Evolutionary conservation across 2,888 invertebrate genomes (phyloP).

Genomic region (Acronicta aceris): DNA sequence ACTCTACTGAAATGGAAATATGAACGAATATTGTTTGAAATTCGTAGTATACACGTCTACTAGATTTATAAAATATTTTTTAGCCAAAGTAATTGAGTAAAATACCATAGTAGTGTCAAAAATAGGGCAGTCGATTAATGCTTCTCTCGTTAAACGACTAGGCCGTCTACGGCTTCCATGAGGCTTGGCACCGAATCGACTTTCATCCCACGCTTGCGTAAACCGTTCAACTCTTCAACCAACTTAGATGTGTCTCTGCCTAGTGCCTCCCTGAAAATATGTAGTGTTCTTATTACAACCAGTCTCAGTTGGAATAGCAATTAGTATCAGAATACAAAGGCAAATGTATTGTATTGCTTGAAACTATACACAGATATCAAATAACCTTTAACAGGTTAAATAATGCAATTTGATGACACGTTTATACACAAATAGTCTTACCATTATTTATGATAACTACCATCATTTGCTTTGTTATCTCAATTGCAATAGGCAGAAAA

Average conservation of each 20-base stretch:
- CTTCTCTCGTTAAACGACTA: conserved; percentile 69
- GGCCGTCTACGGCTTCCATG: conserved; percentile 90
- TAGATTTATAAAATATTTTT: conserved; percentile 4
- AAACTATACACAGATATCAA: neutral
- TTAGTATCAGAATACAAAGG: too few species aligned
- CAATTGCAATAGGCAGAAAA: neutral
- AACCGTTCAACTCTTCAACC: conserved; percentile 89
- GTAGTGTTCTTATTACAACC: neutral
- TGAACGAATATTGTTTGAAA: neutral
- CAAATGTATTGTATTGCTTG: too few species aligned
- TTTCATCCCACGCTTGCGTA: conserved; percentile 91
- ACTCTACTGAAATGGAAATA: too few species aligned
- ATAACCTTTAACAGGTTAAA: conserved; percentile 19
- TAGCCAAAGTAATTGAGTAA: conserved; percentile 16
- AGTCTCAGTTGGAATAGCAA: too few species aligned
- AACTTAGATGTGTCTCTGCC: conserved; percentile 90
- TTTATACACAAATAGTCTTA: conserved; percentile 9
- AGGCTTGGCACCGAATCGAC: conserved; percentile 90
- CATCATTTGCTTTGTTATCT: neutral
- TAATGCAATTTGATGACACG: conserved; percentile 18
- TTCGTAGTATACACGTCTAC: too few species aligned
- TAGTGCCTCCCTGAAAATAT: conserved; percentile 88
- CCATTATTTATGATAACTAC: conserved; percentile 11
- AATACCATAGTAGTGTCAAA: conserved; percentile 19
- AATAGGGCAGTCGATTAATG: conserved; percentile 6